These are phyloP conservation scores for Cebidichthys violaceus DNA, from an alignment of 2,113 vertebrate genomes.

Conservation along the genomic window DNA sequence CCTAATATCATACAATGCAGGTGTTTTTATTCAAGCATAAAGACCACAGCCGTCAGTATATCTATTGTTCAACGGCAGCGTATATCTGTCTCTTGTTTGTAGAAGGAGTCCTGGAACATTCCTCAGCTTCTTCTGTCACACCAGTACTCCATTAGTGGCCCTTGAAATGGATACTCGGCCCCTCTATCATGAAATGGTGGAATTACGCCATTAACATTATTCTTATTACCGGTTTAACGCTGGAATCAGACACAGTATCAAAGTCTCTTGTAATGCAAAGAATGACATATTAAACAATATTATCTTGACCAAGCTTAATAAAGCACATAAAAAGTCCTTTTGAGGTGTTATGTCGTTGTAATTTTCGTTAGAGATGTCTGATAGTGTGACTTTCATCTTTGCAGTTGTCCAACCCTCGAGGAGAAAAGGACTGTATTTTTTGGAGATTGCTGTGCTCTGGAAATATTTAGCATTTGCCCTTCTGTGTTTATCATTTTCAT, in stretches of 20 bases:
- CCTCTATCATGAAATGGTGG: constrained; percentile 51
- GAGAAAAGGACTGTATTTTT: constrained; percentile 39
- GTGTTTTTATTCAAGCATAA: constrained; percentile 35
- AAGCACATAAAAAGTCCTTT: constrained; percentile 45
- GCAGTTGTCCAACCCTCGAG: constrained; percentile 26
- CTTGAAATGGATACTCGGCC: constrained; percentile 71
- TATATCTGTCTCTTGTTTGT: constrained; percentile 45
- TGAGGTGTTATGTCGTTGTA: constrained; percentile 48
- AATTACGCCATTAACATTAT: constrained; percentile 63
- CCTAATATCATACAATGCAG: constrained; percentile 18
- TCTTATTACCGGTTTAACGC: constrained; percentile 62
- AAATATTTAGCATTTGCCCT: constrained; percentile 55
- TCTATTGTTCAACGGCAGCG: constrained; percentile 21
- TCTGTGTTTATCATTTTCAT: not conserved
- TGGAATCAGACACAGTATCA: constrained; percentile 74
- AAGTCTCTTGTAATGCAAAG: constrained; percentile 54
- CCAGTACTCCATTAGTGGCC: constrained; percentile 61
- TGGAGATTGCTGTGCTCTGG: constrained; percentile 44
- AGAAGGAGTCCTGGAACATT: constrained; percentile 62
- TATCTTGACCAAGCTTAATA: constrained; percentile 38
- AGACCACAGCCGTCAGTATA: constrained; percentile 30
- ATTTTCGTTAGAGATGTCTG: constrained; percentile 48
- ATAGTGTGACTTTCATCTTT: constrained; percentile 46
- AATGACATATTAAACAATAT: constrained; percentile 49
- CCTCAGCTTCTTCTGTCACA: constrained; percentile 57